Percentiles rank a stretch among this genome's conserved stretches.
Conservation (phyloP, 2,888 invertebrate species). For the Agonopterix heracliana region DNA sequence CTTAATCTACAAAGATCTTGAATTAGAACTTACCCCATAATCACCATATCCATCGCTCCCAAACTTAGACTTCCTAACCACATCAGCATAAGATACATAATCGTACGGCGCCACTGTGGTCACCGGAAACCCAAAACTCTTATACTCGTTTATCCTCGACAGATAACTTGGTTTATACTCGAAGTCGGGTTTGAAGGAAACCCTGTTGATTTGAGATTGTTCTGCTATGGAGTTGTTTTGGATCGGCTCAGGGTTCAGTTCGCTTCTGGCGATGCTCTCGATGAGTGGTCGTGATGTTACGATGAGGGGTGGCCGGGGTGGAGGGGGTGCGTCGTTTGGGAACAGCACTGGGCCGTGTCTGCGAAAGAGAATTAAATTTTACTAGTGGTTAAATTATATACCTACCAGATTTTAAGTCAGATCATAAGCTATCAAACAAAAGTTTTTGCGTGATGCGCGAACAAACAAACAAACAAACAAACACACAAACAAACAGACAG, state of each 20-base stretch:
- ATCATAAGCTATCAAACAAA: no score
- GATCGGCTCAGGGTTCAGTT: conserved; percentile 31
- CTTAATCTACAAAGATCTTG: background rate
- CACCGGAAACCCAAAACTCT: conserved; percentile 22
- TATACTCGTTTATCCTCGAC: conserved; percentile 31
- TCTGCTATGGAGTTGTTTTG: conserved; percentile 35
- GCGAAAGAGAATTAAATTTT: conserved; percentile 17
- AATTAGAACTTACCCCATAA: conserved; percentile 40
- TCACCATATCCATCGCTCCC: conserved; percentile 32
- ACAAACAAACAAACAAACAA: no score
- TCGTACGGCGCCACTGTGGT: conserved; percentile 20
- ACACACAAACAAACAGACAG: no score
- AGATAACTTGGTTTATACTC: conserved; percentile 17
- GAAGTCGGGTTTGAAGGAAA: conserved; percentile 24
- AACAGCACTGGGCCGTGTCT: conserved; percentile 68
- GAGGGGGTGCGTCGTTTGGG: conserved; percentile 54
- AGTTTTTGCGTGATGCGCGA: no score
- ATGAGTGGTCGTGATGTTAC: conserved; percentile 59
- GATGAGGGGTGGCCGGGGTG: conserved; percentile 52
- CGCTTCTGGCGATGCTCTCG: conserved; percentile 57
- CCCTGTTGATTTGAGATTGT: conserved; percentile 28
- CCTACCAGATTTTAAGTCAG: no score
- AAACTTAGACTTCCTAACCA: conserved; percentile 15
- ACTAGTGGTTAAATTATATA: background rate
- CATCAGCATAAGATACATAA: conserved; percentile 25